Base-by-base conservation (phyloP, 1,140 invertebrate genomes). In the Mycetomoellerius zeteki region DNA sequence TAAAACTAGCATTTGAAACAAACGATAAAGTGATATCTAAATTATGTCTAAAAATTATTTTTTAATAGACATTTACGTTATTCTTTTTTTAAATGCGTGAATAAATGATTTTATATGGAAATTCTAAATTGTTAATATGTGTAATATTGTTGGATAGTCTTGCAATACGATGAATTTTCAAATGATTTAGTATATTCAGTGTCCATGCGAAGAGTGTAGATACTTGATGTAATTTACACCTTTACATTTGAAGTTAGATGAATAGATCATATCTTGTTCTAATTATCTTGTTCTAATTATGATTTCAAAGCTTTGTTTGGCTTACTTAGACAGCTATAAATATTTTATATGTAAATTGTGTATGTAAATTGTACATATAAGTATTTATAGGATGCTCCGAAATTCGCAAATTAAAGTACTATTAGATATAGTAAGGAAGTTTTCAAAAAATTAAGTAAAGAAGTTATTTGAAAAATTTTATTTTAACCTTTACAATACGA, bases 131-230 rank as follows among this genome's bases (percentile, higher is more conserved):
- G 6, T 62, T 65, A 19, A 37, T n/a, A 4, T 30, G 24, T 37
- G 30, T 65, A 65, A 64, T 10, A 43, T 43, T n/a, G 64, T 21
- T 43, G n/a, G n/a, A 67, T 37, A 67, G 65, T 67, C 24, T 65
- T 67, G 43, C 16, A n/a, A 47, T 24, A 19, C 33, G 37, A 10
- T 67, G 0, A 43, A 21, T 67, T 19, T n/a, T 10, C 10, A 12
- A 67, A 43, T 67, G 37, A 67, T 67, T 67, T 67, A 67, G n/a
- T 33, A n/a, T 67, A 37, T 33, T 19, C 62, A 8, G 19, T 7
- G 30, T 14, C n/a, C 64, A 43, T 24, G 37, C 21, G 37, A 69
- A 69, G 37, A 69, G 10, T 47, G n/a, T n/a, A n/a, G n/a, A 69
- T 4, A 47, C 14, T 67, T 67, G 10, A 24, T 2, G 19, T 47